These are phyloP conservation scores for Aphrophora alni DNA, from an alignment of 2,888 invertebrate species.

Conservation along the genomic window DNA sequence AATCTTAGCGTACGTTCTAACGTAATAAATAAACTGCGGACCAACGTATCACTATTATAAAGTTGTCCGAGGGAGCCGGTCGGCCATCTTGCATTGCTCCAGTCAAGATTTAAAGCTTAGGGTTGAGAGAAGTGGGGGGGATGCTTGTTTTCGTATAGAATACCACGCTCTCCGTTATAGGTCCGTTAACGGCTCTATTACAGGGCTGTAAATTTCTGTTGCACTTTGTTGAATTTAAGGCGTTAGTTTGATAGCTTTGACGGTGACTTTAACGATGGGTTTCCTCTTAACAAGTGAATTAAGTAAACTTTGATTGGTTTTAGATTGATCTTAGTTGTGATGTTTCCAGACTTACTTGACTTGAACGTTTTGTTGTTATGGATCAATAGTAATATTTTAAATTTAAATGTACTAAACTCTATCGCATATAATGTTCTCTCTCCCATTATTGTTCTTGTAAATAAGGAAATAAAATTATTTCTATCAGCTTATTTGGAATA, in stretches of 20 bases:
- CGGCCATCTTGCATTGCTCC: not conserved
- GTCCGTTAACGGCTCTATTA: not conserved
- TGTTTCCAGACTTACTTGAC: too few relatives aligned
- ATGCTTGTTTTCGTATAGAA: not conserved
- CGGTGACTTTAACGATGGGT: not conserved
- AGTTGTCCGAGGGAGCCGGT: not conserved
- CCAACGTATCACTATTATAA: not conserved
- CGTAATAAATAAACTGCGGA: not conserved
- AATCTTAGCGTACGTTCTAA: not conserved
- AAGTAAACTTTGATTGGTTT: not conserved
- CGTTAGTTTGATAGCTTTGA: not conserved
- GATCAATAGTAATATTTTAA: too few relatives aligned
- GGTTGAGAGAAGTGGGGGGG: not conserved
- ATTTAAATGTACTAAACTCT: too few relatives aligned
- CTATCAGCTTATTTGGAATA: too few relatives aligned
- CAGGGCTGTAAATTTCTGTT: not conserved
- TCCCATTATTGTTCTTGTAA: too few relatives aligned
- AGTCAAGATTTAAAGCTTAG: not conserved
- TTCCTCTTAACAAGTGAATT: not conserved
- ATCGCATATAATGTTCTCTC: too few relatives aligned
- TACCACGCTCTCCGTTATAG: too few relatives aligned
- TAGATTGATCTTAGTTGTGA: too few relatives aligned
- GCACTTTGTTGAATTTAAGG: not conserved
- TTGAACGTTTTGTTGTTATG: too few relatives aligned
- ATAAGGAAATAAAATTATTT: too few relatives aligned